These are phyloP conservation scores for Tyrophagus putrescentiae DNA, from an alignment of 1,140 invertebrate species.

Conservation along the genomic window DNA sequence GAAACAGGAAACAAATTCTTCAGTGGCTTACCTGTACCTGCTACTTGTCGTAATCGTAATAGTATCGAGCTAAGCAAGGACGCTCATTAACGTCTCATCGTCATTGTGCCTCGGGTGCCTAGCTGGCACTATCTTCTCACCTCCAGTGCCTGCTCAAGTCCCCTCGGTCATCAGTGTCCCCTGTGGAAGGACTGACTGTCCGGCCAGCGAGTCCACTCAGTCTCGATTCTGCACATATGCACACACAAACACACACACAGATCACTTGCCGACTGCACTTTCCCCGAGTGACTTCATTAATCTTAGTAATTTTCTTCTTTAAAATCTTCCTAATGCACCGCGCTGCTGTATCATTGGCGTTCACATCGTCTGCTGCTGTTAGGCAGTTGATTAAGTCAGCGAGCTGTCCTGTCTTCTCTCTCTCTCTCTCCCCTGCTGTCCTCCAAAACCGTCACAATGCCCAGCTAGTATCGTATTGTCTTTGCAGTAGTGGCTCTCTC, in stretches of 20 bases:
- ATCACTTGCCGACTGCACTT: too few species aligned
- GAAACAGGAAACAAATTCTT: slow-evolving; percentile 17
- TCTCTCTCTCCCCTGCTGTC: not conserved
- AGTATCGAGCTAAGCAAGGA: not conserved
- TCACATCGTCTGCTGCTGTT: slow-evolving; percentile 1
- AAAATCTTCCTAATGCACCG: not conserved
- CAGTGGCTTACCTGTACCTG: slow-evolving; percentile 12
- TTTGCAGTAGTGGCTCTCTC: not conserved
- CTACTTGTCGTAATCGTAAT: slow-evolving; percentile 6
- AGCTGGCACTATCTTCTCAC: slow-evolving; percentile 9
- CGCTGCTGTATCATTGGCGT: slow-evolving; percentile 4
- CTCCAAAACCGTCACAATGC: slow-evolving; percentile 7
- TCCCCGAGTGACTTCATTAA: slow-evolving; percentile 12
- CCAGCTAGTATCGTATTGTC: slow-evolving; percentile 2
- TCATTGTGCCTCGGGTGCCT: slow-evolving; percentile 1
- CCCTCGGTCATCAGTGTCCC: too few species aligned
- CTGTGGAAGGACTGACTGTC: too few species aligned
- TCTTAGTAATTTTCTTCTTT: slow-evolving; percentile 13
- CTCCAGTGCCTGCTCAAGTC: not conserved
- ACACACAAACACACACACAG: too few species aligned
- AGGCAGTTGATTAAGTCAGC: slow-evolving; percentile 13
- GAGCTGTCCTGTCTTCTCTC: too few species aligned
- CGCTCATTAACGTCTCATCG: not conserved
- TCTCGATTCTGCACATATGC: too few species aligned
- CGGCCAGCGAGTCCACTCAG: too few species aligned